Conservation (phyloP, 2,113 vertebrate genomes). For the Ranitomeya imitator region DNA sequence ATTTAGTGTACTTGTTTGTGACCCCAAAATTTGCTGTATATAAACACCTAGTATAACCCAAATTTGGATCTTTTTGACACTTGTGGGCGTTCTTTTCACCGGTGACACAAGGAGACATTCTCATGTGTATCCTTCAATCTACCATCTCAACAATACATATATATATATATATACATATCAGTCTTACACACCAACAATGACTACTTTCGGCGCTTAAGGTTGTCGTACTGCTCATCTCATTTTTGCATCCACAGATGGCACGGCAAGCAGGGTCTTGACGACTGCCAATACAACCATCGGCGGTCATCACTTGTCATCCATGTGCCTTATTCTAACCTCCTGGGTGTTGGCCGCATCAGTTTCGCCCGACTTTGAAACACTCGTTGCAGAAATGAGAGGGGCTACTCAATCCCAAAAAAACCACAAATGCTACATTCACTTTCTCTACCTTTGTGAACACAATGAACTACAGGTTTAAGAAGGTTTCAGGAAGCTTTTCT, state of each 20-base stretch:
- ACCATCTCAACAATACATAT: not conserved
- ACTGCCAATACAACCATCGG: no score
- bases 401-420: no score
- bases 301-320: no score
- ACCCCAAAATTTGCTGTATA: not conserved
- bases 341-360: no score
- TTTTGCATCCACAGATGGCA: no score
- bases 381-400: no score
- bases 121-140: not conserved
- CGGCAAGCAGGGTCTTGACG: no score
- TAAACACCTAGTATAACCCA: not conserved
- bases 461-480: not conserved
- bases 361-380: no score
- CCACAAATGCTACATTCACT: not conserved
- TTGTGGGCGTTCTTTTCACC: not conserved
- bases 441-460: not conserved
- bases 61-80: not conserved
- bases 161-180: not conserved
- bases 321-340: no score
- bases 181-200: not conserved
- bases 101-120: not conserved
- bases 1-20: not conserved
- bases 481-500: not conserved
- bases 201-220: not conserved
- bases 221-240: no score